phyloP scores from a whole-genome alignment of 2,888 invertebrate genomes.

The Xylophagus ater region DNA sequence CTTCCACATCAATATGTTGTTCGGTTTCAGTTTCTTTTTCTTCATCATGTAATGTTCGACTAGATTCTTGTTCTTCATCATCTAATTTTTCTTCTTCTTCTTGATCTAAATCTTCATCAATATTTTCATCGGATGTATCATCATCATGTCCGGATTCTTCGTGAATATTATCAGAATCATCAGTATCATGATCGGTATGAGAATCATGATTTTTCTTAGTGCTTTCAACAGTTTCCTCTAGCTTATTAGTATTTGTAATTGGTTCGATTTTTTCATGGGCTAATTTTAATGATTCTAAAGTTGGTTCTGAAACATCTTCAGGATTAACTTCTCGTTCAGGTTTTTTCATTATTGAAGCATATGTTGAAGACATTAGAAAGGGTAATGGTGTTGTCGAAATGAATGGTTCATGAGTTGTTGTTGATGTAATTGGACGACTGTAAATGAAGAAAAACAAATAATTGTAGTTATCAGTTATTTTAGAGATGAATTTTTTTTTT shows the following conservation, averaged over 20 bases:
- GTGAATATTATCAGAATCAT: slow-evolving; percentile 10
- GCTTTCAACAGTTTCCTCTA: too few species aligned
- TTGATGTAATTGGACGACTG: slow-evolving; percentile 35
- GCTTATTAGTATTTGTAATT: too few species aligned
- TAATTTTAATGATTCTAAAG: slow-evolving; percentile 29
- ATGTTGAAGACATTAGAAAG: slow-evolving; percentile 28
- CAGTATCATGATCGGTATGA: slow-evolving; percentile 2
- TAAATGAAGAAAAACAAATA: too few species aligned
- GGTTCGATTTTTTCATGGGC: slow-evolving; percentile 32
- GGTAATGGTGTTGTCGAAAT: slow-evolving; percentile 31
- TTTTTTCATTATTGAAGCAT: slow-evolving; percentile 24
- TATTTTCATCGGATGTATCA: slow-evolving; percentile 19
- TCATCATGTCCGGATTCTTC: slow-evolving; percentile 11
- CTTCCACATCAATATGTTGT: slow-evolving; percentile 11
- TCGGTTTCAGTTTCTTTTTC: neutral
- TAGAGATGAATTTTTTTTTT: too few species aligned
- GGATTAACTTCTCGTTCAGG: slow-evolving; percentile 1
- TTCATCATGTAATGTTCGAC: slow-evolving; percentile 14
- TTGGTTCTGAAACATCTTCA: slow-evolving; percentile 24
- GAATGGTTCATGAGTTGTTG: slow-evolving; percentile 28
- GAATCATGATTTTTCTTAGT: too few species aligned
- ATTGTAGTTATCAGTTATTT: too few species aligned
- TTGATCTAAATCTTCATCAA: slow-evolving; percentile 9
- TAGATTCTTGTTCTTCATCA: slow-evolving; percentile 15
- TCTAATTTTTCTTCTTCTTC: slow-evolving; percentile 13